These are phyloP conservation scores for Columba livia DNA, from an alignment of 2,113 vertebrate genomes.

Conservation along the genomic window DNA sequence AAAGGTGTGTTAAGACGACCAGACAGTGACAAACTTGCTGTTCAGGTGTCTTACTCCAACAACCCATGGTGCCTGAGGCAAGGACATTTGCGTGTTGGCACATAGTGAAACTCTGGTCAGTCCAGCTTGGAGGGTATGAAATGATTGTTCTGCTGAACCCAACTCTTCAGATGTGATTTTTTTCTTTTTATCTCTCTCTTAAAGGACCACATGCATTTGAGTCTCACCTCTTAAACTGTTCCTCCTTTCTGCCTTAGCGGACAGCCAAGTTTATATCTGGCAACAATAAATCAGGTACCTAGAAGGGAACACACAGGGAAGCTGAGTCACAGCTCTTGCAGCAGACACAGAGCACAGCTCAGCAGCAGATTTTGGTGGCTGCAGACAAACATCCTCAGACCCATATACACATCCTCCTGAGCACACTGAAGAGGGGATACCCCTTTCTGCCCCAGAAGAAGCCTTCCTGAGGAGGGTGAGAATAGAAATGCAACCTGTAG, in stretches of 20 bases:
- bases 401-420: neutral
- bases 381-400: neutral
- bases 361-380: neutral
- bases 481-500: neutral
- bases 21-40: neutral
- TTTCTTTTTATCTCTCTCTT: neutral
- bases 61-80: neutral
- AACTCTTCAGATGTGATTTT: neutral
- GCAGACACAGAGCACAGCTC: neutral
- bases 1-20: neutral
- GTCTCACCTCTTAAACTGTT: neutral
- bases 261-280: neutral
- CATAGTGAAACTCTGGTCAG: neutral
- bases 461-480: neutral
- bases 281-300: neutral
- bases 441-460: neutral
- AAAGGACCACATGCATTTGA: neutral
- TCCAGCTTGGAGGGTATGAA: neutral
- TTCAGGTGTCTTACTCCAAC: neutral
- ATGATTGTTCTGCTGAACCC: neutral
- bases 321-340: neutral
- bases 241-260: neutral
- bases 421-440: fast-evolving
- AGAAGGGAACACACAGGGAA: neutral
- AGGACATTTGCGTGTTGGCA: neutral